Conservation (phyloP, 2,888 invertebrate genomes). For the Leptinotarsa rubiginosa region DNA sequence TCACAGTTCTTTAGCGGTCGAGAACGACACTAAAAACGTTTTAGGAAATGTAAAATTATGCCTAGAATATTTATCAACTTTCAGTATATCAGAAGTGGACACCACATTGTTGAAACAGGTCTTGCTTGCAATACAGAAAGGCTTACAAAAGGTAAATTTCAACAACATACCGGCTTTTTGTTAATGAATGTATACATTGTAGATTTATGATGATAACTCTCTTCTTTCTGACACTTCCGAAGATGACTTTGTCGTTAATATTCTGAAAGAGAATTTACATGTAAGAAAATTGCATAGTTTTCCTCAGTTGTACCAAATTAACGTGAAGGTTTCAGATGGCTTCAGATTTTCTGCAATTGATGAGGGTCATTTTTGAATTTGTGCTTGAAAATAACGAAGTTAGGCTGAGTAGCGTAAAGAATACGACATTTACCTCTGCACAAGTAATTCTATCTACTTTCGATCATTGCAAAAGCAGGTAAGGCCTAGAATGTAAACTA, state of each 20-base stretch:
- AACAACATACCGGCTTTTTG: not conserved
- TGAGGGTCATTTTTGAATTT: conserved; percentile 44
- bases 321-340: conserved; percentile 46
- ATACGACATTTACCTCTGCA: conserved; percentile 35
- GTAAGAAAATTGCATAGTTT: conserved; percentile 38
- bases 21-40: conserved; percentile 22
- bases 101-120: conserved; percentile 38
- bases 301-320: not conserved
- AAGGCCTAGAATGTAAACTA: conserved; percentile 12
- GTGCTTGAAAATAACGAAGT: conserved; percentile 32
- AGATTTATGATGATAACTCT: conserved; percentile 47
- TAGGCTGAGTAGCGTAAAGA: conserved; percentile 33
- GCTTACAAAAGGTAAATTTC: conserved; percentile 38
- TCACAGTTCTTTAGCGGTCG: conserved; percentile 32
- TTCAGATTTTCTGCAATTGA: conserved; percentile 44
- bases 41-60: conserved; percentile 33
- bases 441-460: conserved; percentile 43
- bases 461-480: conserved; percentile 49
- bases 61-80: conserved; percentile 34
- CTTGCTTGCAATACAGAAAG: conserved; percentile 37
- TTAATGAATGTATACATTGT: conserved; percentile 8
- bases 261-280: conserved; percentile 49
- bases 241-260: conserved; percentile 44
- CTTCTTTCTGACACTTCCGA: conserved; percentile 44
- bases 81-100: conserved; percentile 32